Evolutionary conservation across 2,113 vertebrate species (phyloP).

Genomic region (Formicarius rufipectus): DNA sequence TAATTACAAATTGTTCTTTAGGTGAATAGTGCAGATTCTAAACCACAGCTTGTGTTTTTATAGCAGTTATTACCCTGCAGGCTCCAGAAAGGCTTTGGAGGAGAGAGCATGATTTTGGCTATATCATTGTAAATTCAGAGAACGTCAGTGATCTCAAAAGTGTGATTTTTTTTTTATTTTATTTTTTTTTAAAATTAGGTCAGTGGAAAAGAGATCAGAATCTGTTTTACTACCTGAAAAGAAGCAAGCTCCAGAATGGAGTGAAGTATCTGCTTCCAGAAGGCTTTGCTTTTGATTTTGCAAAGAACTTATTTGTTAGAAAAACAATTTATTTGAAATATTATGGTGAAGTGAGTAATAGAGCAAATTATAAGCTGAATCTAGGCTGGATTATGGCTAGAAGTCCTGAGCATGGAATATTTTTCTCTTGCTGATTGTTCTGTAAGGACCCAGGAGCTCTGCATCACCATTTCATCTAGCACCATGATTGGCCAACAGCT

Average conservation of each 20-base stretch:
- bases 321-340: neutral
- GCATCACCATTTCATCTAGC: neutral
- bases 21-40: conserved; percentile 53
- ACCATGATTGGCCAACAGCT: neutral
- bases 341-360: neutral
- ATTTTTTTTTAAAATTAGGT: conserved; percentile 39
- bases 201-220: conserved; percentile 51
- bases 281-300: neutral
- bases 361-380: neutral
- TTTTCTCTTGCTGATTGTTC: neutral
- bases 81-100: conserved; percentile 37
- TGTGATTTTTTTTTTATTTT: conserved; percentile 27
- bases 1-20: conserved; percentile 47
- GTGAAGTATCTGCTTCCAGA: neutral
- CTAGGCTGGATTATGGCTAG: neutral
- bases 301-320: neutral
- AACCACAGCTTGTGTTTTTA: conserved; percentile 61
- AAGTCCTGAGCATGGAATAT: neutral
- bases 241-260: neutral
- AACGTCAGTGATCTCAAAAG: conserved; percentile 55
- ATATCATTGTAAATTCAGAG: conserved; percentile 59
- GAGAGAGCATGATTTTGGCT: conserved; percentile 26
- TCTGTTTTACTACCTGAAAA: conserved; percentile 46
- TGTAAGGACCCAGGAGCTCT: neutral
- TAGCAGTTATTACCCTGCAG: conserved; percentile 50